Percentiles rank a stretch among this genome's conserved stretches.
phyloP scores from a whole-genome alignment of 1,140 invertebrate genomes.

The Camponotus vicinus region DNA sequence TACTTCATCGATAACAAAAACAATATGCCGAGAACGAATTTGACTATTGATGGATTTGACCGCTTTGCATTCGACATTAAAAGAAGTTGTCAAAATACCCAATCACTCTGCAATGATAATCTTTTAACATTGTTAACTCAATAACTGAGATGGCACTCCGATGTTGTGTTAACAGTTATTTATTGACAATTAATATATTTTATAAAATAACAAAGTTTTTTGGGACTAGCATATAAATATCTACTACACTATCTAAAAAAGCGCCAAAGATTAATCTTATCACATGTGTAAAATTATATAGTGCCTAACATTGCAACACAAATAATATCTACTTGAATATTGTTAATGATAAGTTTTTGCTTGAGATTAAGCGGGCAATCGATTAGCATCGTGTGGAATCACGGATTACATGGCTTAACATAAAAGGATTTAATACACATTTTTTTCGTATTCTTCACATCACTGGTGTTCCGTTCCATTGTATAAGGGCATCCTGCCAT shows the following conservation, averaged over 20 bases:
- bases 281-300: not conserved
- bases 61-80: too few species aligned
- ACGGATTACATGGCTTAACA: constrained; percentile 24
- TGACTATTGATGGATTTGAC: too few species aligned
- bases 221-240: not conserved
- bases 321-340: constrained; percentile 6
- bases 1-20: too few species aligned
- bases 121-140: too few species aligned
- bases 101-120: too few species aligned
- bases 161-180: not conserved
- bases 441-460: constrained; percentile 82
- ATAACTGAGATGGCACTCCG: too few species aligned
- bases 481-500: constrained; percentile 92
- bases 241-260: not conserved
- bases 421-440: not conserved
- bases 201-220: constrained; percentile 18
- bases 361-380: not conserved
- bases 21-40: too few species aligned
- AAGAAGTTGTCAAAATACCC: too few species aligned
- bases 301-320: constrained; percentile 9
- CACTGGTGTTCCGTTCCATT: constrained; percentile 89
- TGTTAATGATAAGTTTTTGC: not conserved
- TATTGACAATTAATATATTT: constrained; percentile 40
- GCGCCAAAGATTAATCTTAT: constrained; percentile 11
- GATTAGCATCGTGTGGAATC: constrained; percentile 35